These are phyloP conservation scores for Melanocharis versteri DNA, from an alignment of 2,113 vertebrate genomes.

Conservation along the genomic window DNA sequence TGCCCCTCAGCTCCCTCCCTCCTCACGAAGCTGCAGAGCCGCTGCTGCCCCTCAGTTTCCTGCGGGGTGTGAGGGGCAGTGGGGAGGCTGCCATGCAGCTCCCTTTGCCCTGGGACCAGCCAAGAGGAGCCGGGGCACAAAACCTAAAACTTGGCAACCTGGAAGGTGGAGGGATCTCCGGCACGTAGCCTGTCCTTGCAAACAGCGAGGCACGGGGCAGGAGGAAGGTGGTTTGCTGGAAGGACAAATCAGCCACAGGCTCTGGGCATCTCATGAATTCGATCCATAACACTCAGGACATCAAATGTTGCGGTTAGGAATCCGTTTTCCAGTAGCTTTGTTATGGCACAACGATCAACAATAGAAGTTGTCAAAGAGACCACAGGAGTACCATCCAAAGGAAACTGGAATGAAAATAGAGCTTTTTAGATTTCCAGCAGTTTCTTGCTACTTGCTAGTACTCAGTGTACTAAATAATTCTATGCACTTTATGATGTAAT, in stretches of 20 bases:
- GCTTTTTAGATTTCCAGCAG: neutral
- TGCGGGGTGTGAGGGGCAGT: neutral
- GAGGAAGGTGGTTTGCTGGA: neutral
- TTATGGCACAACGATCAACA: neutral
- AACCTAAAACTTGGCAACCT: neutral
- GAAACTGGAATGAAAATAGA: neutral
- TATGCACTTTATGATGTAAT: neutral
- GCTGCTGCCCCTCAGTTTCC: neutral
- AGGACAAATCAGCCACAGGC: neutral
- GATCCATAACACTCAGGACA: neutral
- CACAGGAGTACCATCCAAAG: neutral
- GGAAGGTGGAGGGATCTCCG: neutral
- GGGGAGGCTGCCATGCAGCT: neutral
- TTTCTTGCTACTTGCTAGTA: neutral
- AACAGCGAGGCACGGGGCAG: fast-evolving
- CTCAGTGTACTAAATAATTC: neutral
- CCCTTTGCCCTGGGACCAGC: fast-evolving
- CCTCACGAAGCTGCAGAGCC: fast-evolving
- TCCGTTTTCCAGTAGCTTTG: neutral
- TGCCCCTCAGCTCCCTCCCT: neutral
- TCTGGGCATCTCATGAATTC: neutral
- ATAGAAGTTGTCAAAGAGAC: neutral
- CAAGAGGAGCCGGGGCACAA: neutral
- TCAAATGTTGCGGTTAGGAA: neutral
- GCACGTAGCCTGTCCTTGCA: fast-evolving